Percentiles rank a stretch among this genome's conserved stretches.
Evolutionary conservation across 2,888 invertebrate genomes (phyloP).

Genomic region (Drosophila sordidapex): DNA sequence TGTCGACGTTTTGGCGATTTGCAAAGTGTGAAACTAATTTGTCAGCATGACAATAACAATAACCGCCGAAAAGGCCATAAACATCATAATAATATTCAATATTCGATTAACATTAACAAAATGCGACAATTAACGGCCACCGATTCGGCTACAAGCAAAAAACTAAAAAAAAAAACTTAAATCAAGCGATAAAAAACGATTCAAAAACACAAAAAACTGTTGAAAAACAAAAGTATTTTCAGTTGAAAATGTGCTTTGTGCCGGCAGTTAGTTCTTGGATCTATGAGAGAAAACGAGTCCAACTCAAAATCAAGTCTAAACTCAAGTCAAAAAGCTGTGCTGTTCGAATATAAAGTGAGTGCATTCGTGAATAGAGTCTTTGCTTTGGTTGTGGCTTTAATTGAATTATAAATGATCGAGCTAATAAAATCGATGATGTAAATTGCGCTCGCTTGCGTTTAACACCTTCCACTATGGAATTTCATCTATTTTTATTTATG

Average conservation of each 20-base stretch:
- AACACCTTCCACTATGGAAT: conserved; percentile 75
- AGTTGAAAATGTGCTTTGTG: neutral
- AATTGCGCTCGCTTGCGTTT: conserved; percentile 79
- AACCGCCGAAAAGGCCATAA: conserved; percentile 74
- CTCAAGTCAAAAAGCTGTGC: neutral
- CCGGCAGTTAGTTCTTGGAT: accelerated
- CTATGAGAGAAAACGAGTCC: neutral
- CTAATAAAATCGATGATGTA: conserved; percentile 84
- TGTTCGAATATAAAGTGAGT: neutral
- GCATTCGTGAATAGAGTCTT: conserved; percentile 13
- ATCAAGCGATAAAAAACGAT: neutral
- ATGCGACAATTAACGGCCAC: conserved; percentile 70
- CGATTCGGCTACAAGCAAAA: conserved; percentile 42
- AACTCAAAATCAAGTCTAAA: neutral
- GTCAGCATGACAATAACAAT: conserved; percentile 79
- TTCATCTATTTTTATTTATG: conserved; percentile 74
- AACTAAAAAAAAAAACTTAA: neutral
- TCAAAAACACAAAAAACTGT: neutral
- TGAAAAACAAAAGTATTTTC: neutral
- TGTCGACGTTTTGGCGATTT: conserved; percentile 43
- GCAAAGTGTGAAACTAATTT: conserved; percentile 79
- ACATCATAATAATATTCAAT: conserved; percentile 78
- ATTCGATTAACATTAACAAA: conserved; percentile 77
- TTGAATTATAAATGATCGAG: conserved; percentile 75
- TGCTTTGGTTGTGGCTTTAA: conserved; percentile 48